A percentile compares a stretch with the other conserved stretches of the same genome.
phyloP scores from a whole-genome alignment of 1,140 invertebrate genomes.

The Scaptodrosophila lebanonensis region DNA sequence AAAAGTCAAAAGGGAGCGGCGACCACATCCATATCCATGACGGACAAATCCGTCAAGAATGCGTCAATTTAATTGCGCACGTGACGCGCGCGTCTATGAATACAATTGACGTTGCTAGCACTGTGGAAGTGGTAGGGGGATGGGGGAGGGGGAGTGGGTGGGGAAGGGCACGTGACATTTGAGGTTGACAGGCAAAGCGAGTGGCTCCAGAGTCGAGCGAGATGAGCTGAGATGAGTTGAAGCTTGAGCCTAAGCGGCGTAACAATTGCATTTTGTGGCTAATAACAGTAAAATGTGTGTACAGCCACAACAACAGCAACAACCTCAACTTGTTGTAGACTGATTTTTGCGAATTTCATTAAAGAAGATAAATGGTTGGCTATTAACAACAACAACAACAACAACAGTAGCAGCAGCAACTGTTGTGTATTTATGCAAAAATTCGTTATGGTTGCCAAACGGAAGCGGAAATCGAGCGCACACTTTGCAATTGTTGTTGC shows the following conservation, averaged over 20 bases:
- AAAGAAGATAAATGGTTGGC: slow-evolving; percentile 75
- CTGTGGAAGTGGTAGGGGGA: neutral
- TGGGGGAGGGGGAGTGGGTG: neutral
- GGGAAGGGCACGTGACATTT: neutral
- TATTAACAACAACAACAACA: slow-evolving; percentile 56
- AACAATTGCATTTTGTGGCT: slow-evolving; percentile 40
- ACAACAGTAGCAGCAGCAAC: slow-evolving; percentile 3
- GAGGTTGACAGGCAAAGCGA: slow-evolving; percentile 6
- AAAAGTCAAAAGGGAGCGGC: slow-evolving; percentile 15
- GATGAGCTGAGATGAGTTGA: slow-evolving; percentile 30
- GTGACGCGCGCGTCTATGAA: slow-evolving; percentile 52
- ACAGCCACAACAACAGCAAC: slow-evolving; percentile 10
- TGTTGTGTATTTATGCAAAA: slow-evolving; percentile 66
- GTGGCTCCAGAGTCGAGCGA: slow-evolving; percentile 19
- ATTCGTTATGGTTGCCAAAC: slow-evolving; percentile 58
- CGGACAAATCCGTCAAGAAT: slow-evolving; percentile 53
- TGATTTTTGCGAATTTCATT: slow-evolving; percentile 75
- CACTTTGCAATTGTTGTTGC: slow-evolving; percentile 13
- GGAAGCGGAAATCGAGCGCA: slow-evolving; percentile 44
- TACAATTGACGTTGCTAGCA: slow-evolving; percentile 3
- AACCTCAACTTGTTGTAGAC: no score
- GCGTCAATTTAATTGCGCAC: slow-evolving; percentile 72
- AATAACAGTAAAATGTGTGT: slow-evolving; percentile 32
- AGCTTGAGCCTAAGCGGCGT: slow-evolving; percentile 17
- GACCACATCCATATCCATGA: neutral